Evolutionary conservation across 2,113 vertebrate species (phyloP), one percentile per base, ranked within the genome.

Genomic region (Sylvicapra grimmia): DNA sequence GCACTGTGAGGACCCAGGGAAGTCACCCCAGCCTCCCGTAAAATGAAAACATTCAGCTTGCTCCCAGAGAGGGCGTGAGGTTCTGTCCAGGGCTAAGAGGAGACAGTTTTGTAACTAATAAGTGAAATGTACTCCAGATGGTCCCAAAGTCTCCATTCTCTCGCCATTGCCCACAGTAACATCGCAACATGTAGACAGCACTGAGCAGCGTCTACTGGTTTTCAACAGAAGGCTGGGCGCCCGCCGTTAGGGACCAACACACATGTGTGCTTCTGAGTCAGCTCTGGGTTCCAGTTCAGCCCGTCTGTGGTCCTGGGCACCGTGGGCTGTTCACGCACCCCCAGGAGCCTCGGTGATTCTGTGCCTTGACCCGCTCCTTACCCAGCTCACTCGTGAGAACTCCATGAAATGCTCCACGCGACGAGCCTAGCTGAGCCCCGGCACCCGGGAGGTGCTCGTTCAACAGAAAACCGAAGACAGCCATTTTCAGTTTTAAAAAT

Each of bases 401-500:
- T 18, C 27, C 49, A 1, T 40, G 40, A 47, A 21, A 10, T 21
- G 8, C 25, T 51, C 58, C 15, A 3, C 8, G 1, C 18, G 8
- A 11, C 0, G 15, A 65, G 68, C 14, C 49, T 6, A 8, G 21
- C n/a, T 6, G 44, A 65, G 36, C 7, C 47, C 61, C 80, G 15
- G 87, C 49, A 31, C 88, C 88, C 79, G 40, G 77, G 65, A 92
- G 79, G 86, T 86, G 80, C 68, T 65, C 77, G 59, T 61, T 85
- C 53, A 77, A 49, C 56, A 58, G 72, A 80, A 92, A 88, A 44
- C 68, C 2, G 3, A 87, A 49, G 33, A 54, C 47, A 44, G 7
- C 84, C 86, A 9, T 87, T 80, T 96, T 94, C 54, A 2, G 31
- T 86, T 88, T 92, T 96, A 86, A 95, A 97, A 90, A 77, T 86